Evolutionary conservation across 2,113 vertebrate species (phyloP).

Genomic region (Eonycteris spelaea): DNA sequence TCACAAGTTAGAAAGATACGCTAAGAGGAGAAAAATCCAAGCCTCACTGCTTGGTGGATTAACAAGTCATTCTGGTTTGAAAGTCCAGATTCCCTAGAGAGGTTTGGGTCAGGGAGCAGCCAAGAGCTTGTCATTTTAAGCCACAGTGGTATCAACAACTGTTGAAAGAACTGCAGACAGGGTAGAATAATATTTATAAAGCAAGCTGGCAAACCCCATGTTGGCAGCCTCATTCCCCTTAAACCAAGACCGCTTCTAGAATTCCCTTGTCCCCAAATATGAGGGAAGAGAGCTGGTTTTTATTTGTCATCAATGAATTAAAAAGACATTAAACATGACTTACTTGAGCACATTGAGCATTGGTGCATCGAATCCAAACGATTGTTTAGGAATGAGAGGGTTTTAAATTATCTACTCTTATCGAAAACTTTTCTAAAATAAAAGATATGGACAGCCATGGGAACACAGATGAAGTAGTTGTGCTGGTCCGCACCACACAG

Average conservation of each 20-base stretch:
- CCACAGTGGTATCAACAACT: neutral
- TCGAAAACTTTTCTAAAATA: neutral
- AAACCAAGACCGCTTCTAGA: neutral
- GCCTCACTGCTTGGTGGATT: neutral
- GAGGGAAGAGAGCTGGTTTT: neutral
- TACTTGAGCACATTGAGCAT: neutral
- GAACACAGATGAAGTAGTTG: neutral
- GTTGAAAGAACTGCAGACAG: neutral
- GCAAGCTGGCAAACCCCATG: neutral
- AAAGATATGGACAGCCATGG: neutral
- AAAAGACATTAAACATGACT: neutral
- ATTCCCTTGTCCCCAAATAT: neutral
- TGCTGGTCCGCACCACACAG: neutral
- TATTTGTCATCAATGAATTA: neutral
- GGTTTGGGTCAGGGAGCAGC: neutral
- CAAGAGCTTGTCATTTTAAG: neutral
- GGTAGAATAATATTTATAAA: constrained; percentile 53
- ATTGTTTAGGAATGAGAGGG: neutral
- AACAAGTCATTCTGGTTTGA: neutral
- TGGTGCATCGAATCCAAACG: neutral
- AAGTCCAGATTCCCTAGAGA: neutral
- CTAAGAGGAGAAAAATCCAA: constrained; percentile 49
- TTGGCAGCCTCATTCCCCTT: neutral
- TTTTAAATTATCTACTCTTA: neutral
- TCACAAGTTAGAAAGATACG: neutral